Percentiles rank a stretch among this genome's conserved stretches.
Evolutionary conservation across 2,888 invertebrate genomes (phyloP).

Genomic region (Diloba caeruleocephala): DNA sequence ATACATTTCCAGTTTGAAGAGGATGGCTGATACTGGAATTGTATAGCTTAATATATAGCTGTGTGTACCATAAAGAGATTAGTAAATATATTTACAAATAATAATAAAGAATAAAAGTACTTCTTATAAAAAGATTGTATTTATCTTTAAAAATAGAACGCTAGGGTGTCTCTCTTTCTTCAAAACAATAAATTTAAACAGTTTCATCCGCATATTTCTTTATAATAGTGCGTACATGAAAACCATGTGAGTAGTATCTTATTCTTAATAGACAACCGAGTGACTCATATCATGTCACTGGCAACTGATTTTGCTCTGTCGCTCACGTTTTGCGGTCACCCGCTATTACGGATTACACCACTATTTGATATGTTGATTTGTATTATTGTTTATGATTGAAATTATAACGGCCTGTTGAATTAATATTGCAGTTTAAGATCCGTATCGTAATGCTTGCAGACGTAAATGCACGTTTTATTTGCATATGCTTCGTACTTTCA

Average conservation of each 20-base stretch:
- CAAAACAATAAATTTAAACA: not conserved
- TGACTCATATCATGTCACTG: slow-evolving; percentile 58
- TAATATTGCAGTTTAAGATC: slow-evolving; percentile 67
- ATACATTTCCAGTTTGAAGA: too few relatives aligned
- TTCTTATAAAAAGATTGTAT: too few relatives aligned
- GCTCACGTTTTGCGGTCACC: slow-evolving; percentile 70
- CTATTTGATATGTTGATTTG: slow-evolving; percentile 62
- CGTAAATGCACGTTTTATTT: slow-evolving; percentile 45
- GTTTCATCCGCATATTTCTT: not conserved
- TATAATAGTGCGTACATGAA: slow-evolving; percentile 2
- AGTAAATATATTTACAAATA: too few relatives aligned
- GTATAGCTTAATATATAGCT: too few relatives aligned
- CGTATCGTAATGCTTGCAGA: slow-evolving; percentile 57
- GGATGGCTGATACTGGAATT: too few relatives aligned
- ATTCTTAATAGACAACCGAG: slow-evolving; percentile 30
- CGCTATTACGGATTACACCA: slow-evolving; percentile 56
- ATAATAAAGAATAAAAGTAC: too few relatives aligned
- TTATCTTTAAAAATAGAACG: too few relatives aligned
- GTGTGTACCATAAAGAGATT: too few relatives aligned
- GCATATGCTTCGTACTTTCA: slow-evolving; percentile 25
- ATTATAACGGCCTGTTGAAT: slow-evolving; percentile 63
- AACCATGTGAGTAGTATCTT: slow-evolving; percentile 21
- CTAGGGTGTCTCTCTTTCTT: too few relatives aligned
- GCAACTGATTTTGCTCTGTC: slow-evolving; percentile 52
- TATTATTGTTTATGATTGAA: slow-evolving; percentile 68